Conservation (phyloP, 2,888 invertebrate species). For the Bugulina stolonifera region DNA sequence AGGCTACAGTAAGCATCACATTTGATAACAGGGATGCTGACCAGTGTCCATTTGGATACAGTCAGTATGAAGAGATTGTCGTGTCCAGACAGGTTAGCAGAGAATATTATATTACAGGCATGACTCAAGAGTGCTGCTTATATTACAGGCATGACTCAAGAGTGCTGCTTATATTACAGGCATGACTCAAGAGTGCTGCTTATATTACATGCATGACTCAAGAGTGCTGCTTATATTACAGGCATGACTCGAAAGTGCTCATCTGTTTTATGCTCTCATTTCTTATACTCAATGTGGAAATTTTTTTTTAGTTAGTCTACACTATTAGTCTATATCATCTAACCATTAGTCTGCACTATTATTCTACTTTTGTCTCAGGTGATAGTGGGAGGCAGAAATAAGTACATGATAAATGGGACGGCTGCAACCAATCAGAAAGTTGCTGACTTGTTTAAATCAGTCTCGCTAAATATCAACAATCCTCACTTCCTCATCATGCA, state of each 20-base stretch:
- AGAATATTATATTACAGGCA: not conserved
- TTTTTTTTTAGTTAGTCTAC: too few species aligned
- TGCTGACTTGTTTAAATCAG: conserved; percentile 88
- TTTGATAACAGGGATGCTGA: conserved; percentile 80
- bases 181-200: too few species aligned
- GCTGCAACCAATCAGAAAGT: conserved; percentile 84
- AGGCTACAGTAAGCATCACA: conserved; percentile 88
- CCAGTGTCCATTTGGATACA: conserved; percentile 84
- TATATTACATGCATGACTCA: too few species aligned
- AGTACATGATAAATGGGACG: conserved; percentile 87
- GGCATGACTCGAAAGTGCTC: too few species aligned
- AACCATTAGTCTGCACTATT: not conserved
- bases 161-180: too few species aligned
- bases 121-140: too few species aligned
- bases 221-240: too few species aligned
- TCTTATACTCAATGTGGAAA: too few species aligned
- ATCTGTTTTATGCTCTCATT: too few species aligned
- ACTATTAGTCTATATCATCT: too few species aligned
- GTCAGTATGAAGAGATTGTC: conserved; percentile 80
- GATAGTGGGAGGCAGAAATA: conserved; percentile 67
- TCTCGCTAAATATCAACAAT: conserved; percentile 96
- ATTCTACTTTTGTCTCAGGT: conserved; percentile 57
- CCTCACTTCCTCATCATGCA: conserved; percentile 99
- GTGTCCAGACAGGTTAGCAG: conserved; percentile 79
- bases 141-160: too few species aligned